phyloP scores from a whole-genome alignment of 1,140 invertebrate species.

The Camponotus floridanus region DNA sequence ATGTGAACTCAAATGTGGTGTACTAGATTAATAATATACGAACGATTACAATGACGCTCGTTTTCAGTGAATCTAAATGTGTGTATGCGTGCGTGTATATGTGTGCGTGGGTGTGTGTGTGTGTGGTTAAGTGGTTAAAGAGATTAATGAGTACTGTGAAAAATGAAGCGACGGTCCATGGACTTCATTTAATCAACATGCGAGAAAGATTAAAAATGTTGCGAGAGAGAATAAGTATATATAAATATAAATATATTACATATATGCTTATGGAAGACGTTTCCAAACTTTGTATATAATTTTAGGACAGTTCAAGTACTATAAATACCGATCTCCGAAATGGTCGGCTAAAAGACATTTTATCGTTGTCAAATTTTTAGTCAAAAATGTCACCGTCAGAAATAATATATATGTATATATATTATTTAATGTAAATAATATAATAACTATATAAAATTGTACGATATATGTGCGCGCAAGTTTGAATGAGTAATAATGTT shows the following conservation, averaged over 20 bases:
- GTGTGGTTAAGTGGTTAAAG: constrained; percentile 53
- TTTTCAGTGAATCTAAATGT: constrained; percentile 57
- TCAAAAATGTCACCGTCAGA: constrained; percentile 55
- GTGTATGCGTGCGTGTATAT: no score
- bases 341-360: constrained; percentile 47
- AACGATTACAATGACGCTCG: constrained; percentile 45
- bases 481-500: constrained; percentile 68
- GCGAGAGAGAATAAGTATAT: not conserved
- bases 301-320: constrained; percentile 58
- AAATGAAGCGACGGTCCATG: constrained; percentile 13
- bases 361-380: constrained; percentile 62
- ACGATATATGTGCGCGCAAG: constrained; percentile 65
- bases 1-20: constrained; percentile 79
- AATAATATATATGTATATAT: not conserved
- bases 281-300: constrained; percentile 62
- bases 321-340: constrained; percentile 50
- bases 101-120: constrained; percentile 1
- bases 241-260: constrained; percentile 45
- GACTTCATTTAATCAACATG: constrained; percentile 32
- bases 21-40: constrained; percentile 67
- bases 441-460: constrained; percentile 67
- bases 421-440: constrained; percentile 64
- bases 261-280: constrained; percentile 38
- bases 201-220: constrained; percentile 44
- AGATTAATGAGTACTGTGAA: constrained; percentile 43